Conservation (phyloP, 2,888 invertebrate species). For the Reticulitermes lucifugus region DNA sequence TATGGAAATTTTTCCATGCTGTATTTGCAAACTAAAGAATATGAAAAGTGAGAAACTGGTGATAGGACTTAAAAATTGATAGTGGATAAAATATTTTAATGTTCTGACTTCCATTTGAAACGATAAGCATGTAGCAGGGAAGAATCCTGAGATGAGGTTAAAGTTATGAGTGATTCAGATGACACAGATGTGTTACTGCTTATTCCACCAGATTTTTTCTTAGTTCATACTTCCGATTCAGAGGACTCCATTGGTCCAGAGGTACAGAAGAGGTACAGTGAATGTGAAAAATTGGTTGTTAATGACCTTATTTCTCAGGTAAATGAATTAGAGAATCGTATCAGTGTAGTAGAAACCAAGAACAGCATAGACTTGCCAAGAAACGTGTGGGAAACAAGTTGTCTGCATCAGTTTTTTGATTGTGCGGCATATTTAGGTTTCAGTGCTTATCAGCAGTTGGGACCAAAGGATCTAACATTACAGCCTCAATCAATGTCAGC, state of each 20-base stretch:
- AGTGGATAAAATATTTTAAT: background rate
- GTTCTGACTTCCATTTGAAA: background rate
- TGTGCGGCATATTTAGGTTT: conserved; percentile 16
- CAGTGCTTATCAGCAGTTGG: background rate
- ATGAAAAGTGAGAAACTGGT: no score
- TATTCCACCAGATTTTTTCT: conserved; percentile 82
- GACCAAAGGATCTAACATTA: conserved; percentile 10
- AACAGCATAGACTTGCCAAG: conserved; percentile 57
- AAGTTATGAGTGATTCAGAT: conserved; percentile 78
- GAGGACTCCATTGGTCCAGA: conserved; percentile 66
- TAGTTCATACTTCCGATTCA: conserved; percentile 66
- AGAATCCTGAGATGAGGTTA: conserved; percentile 7
- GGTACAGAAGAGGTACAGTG: background rate
- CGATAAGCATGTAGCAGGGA: background rate
- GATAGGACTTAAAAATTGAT: background rate
- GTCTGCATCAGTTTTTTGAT: conserved; percentile 21
- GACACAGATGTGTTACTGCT: conserved; percentile 85
- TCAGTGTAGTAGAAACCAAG: conserved; percentile 66
- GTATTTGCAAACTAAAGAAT: background rate
- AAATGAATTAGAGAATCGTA: conserved; percentile 67
- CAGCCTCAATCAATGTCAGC: conserved; percentile 26
- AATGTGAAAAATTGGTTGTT: conserved; percentile 63
- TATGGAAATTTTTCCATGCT: background rate
- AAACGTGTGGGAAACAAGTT: conserved; percentile 8
- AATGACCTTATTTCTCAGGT: conserved; percentile 74